Percentiles rank a stretch among this genome's conserved stretches.
Conservation (phyloP, 2,888 invertebrate genomes). For the Mycogona germanica region DNA sequence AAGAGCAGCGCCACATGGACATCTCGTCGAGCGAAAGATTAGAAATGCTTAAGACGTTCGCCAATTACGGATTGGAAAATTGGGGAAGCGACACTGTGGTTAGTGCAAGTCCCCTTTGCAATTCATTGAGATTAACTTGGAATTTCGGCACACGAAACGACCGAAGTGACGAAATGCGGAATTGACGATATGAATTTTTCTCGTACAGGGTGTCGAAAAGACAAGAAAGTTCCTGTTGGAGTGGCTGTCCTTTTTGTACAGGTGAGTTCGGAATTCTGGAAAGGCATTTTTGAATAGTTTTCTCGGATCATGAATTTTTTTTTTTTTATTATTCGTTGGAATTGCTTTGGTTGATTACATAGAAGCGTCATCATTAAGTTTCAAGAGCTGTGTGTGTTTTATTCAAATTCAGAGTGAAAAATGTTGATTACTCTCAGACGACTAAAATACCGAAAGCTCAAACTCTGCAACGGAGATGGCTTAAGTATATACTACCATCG, state of each 20-base stretch:
- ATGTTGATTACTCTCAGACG: too few relatives aligned
- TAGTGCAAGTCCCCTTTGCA: not conserved
- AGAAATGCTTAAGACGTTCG: slow-evolving; percentile 75
- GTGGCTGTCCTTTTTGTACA: slow-evolving; percentile 80
- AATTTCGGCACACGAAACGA: not conserved
- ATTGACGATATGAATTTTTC: not conserved
- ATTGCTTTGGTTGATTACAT: too few relatives aligned
- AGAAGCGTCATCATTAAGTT: too few relatives aligned
- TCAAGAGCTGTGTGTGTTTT: too few relatives aligned
- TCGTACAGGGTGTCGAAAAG: slow-evolving; percentile 68
- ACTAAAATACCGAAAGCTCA: too few relatives aligned
- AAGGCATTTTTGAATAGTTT: not conserved
- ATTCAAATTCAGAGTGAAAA: too few relatives aligned
- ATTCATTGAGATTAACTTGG: not conserved
- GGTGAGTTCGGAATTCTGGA: slow-evolving; percentile 19
- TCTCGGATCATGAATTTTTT: not conserved
- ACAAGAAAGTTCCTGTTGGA: slow-evolving; percentile 80
- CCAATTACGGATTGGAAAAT: slow-evolving; percentile 90
- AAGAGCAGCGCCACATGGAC: slow-evolving; percentile 79
- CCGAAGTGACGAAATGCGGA: not conserved
- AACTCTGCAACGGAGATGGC: too few relatives aligned
- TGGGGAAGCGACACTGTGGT: slow-evolving; percentile 89
- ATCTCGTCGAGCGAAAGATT: slow-evolving; percentile 80
- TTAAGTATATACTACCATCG: too few relatives aligned
- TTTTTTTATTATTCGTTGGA: not conserved